These are phyloP conservation scores for Dasyprocta punctata DNA, from an alignment of 2,113 vertebrate species.

Conservation along the genomic window DNA sequence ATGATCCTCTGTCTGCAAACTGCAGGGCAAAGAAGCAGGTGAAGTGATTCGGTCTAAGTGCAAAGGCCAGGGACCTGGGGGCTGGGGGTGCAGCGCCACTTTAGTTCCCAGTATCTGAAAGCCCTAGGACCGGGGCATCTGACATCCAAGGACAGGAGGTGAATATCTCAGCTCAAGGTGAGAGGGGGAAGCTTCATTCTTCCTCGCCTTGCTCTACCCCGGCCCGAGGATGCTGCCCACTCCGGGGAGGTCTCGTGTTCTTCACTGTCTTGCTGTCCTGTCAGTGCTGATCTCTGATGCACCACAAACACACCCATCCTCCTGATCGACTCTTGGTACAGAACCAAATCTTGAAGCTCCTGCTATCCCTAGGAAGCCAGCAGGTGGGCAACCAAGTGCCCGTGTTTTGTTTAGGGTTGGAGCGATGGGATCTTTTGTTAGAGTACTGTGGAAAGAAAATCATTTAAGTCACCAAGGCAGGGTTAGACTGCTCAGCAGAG, in stretches of 20 bases:
- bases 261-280: not conserved
- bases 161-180: not conserved
- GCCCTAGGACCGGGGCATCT: not conserved
- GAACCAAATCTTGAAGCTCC: not conserved
- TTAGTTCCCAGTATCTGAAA: not conserved
- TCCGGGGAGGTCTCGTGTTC: not conserved
- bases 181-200: not conserved
- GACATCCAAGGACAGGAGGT: too few species aligned
- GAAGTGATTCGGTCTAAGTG: not conserved
- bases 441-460: not conserved
- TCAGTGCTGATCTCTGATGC: not conserved
- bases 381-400: not conserved
- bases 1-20: rapidly evolving
- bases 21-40: not conserved
- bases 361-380: not conserved
- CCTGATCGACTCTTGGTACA: too few species aligned
- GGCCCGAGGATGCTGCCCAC: not conserved
- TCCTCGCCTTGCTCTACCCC: not conserved
- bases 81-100: too few species aligned
- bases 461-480: not conserved
- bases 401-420: not conserved
- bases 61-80: not conserved
- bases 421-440: not conserved
- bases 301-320: too few species aligned
- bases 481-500: not conserved